Evolutionary conservation across 2,888 invertebrate species (phyloP).

Genomic region (Eristalis pertinax): DNA sequence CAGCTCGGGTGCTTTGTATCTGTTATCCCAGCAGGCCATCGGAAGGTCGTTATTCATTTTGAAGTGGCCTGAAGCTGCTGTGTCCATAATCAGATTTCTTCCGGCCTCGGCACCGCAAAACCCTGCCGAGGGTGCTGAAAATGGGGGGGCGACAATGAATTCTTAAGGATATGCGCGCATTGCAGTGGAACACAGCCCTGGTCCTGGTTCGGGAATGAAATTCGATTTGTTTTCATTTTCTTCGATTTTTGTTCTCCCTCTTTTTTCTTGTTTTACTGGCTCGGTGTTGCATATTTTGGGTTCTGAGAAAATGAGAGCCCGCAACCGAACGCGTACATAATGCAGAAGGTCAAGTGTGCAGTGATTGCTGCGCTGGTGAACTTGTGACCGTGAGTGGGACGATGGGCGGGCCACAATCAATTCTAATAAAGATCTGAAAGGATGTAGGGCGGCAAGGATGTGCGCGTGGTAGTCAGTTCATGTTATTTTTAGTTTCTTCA

Average conservation of each 20-base stretch:
- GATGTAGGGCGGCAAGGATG: neutral
- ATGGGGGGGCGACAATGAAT: neutral
- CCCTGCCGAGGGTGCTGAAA: neutral
- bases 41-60: constrained; percentile 44
- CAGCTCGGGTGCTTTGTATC: constrained; percentile 4
- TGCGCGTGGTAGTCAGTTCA: neutral
- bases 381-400: neutral
- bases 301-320: neutral
- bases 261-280: neutral
- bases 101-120: neutral
- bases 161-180: neutral
- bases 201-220: neutral
- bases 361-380: neutral
- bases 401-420: neutral
- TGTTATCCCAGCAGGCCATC: constrained; percentile 23
- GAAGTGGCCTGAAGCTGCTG: constrained; percentile 30
- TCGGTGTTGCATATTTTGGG: neutral
- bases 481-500: neutral
- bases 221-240: neutral
- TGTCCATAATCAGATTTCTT: constrained; percentile 14
- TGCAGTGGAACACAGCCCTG: neutral
- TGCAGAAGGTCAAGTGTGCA: neutral
- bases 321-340: neutral
- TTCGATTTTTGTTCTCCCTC: neutral
- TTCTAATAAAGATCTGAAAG: neutral